Evolutionary conservation across 2,888 invertebrate genomes (phyloP), one percentile per base, ranked within the genome.

Genomic region (Melanostoma scalare): DNA sequence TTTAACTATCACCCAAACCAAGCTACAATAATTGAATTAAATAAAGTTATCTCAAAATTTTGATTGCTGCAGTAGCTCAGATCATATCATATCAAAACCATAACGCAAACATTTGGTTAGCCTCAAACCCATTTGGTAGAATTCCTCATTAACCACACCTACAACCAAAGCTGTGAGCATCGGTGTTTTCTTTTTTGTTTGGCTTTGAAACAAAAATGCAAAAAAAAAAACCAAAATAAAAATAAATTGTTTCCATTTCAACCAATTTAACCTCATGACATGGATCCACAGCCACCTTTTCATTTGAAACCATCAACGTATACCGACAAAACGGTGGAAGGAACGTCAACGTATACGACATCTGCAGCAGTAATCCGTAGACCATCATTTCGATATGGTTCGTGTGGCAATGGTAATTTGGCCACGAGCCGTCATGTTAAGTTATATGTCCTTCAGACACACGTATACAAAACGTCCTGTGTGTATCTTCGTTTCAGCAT

Each of bases 401-500:
- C 79, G 50, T 84, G 79, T 79, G 84, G 79, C 79, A 71, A 74
- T 60, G 84, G 84, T 84, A 75, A 79, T 79, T 84, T 79, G 71
- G 79, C 79, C 84, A 84, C 84, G 74, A 84, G 84, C 60, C 84
- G 79, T 84, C 84, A 84, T 84, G 79, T 79, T 67, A 84, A 79
- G 75, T 75, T 79, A 71, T 79, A 35, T 3, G 74, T 71, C 75
- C 74, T 68, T 79, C 69, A 75, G 69, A 67, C 71, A 71, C 82
- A 77, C 68, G 73, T 60, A 73, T 38, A 36, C 50, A 44, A 6
- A n/a, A 30, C 48, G 38, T 3, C 6, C 30, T 3, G 6, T 33
- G 20, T 9, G 8, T 48, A 0, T 50, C 30, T 31, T 31, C 31
- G 36, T 42, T 42, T 84, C 68, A 30, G 67, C 42, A 75, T 71